Conservation (phyloP, 2,888 invertebrate genomes). For the Zygaena filipendulae region DNA sequence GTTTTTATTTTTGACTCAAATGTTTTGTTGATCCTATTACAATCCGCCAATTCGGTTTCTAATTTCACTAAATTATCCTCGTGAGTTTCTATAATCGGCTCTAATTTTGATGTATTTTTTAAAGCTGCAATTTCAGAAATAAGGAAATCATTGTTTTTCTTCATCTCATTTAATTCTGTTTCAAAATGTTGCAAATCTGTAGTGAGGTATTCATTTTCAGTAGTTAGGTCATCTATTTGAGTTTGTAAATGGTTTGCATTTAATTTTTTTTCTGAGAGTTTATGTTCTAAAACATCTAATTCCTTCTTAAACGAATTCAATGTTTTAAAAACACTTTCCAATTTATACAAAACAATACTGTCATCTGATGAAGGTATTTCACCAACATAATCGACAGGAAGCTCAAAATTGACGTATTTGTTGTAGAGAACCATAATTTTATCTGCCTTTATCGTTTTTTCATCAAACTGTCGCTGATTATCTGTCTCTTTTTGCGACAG, state of each 20-base stretch:
- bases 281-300: conserved; percentile 66
- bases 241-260: conserved; percentile 60
- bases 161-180: conserved; percentile 72
- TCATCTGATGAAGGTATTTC: conserved; percentile 50
- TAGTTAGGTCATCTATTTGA: conserved; percentile 65
- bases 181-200: conserved; percentile 64
- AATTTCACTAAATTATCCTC: conserved; percentile 74
- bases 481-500: conserved; percentile 33
- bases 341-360: conserved; percentile 45
- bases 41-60: conserved; percentile 74
- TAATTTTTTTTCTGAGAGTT: conserved; percentile 65
- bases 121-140: conserved; percentile 72
- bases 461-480: conserved; percentile 24
- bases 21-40: conserved; percentile 64
- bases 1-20: conserved; percentile 70
- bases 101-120: conserved; percentile 72
- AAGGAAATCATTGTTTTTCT: conserved; percentile 77
- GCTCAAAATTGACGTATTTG: conserved; percentile 56
- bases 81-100: conserved; percentile 78
- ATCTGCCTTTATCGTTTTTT: conserved; percentile 39
- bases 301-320: conserved; percentile 69
- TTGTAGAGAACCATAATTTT: conserved; percentile 52
- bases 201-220: conserved; percentile 58
- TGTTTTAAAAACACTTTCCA: conserved; percentile 65
- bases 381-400: conserved; percentile 54